These are phyloP conservation scores for Peucedramus taeniatus DNA, from an alignment of 2,113 vertebrate genomes.

Conservation along the genomic window DNA sequence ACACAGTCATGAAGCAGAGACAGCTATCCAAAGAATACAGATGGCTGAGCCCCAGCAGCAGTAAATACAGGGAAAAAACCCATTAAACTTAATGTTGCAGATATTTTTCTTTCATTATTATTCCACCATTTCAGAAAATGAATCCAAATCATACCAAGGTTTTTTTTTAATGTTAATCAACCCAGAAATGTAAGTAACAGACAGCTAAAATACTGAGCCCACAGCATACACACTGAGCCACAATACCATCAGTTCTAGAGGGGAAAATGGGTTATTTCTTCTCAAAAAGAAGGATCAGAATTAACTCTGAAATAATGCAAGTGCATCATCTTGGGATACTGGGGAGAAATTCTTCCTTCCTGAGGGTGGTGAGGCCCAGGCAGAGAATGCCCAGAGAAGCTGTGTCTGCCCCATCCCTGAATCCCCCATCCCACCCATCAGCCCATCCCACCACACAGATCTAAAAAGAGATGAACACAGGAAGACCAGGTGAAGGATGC, in stretches of 20 bases:
- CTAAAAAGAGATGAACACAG: neutral
- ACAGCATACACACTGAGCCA: neutral
- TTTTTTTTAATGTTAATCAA: neutral
- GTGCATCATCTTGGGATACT: neutral
- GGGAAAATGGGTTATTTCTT: neutral
- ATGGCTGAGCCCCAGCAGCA: neutral
- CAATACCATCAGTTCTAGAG: neutral
- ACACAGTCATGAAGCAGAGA: neutral
- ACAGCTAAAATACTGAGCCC: neutral
- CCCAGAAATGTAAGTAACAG: neutral
- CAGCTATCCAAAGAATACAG: neutral
- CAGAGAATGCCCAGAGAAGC: neutral
- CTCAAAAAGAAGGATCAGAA: neutral
- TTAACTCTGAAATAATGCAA: neutral
- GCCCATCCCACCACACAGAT: neutral
- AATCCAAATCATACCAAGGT: neutral
- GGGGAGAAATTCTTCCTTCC: neutral
- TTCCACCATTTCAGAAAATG: neutral
- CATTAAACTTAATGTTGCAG: neutral
- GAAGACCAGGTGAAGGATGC: neutral
- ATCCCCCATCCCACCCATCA: neutral
- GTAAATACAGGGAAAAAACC: neutral
- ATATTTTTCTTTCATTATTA: neutral
- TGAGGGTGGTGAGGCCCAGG: neutral
- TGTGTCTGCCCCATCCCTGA: neutral